phyloP scores from a whole-genome alignment of 1,140 invertebrate species.

The Heliconius eleuchia region DNA sequence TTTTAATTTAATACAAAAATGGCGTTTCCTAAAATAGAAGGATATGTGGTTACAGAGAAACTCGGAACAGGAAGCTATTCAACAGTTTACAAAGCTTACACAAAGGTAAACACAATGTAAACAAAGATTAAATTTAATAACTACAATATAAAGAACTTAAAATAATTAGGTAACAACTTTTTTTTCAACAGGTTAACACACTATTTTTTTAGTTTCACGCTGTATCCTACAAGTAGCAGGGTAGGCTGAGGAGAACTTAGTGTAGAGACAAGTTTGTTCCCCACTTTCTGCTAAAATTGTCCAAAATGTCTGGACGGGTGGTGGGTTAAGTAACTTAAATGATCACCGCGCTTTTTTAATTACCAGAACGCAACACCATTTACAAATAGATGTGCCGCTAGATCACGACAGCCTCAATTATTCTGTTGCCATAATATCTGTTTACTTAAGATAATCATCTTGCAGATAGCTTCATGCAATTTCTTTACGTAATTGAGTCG shows the following conservation, averaged over 20 bases:
- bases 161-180: not conserved
- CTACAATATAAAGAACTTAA: not conserved
- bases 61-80: constrained; percentile 94
- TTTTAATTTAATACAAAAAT: constrained; percentile 41
- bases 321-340: no score
- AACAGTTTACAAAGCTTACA: constrained; percentile 92
- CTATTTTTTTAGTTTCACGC: not conserved
- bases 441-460: not conserved
- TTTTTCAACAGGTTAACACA: no score
- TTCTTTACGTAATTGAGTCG: not conserved
- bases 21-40: constrained; percentile 83
- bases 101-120: constrained; percentile 83
- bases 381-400: no score
- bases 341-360: no score
- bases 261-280: no score
- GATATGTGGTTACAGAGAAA: constrained; percentile 88
- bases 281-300: no score
- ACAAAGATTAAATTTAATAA: not conserved
- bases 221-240: no score
- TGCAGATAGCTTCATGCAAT: not conserved
- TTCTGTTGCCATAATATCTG: not conserved
- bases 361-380: no score
- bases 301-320: no score
- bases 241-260: no score
- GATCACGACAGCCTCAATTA: no score